Conservation (phyloP, 2,888 invertebrate species). For the Sylvicola cinctus region DNA sequence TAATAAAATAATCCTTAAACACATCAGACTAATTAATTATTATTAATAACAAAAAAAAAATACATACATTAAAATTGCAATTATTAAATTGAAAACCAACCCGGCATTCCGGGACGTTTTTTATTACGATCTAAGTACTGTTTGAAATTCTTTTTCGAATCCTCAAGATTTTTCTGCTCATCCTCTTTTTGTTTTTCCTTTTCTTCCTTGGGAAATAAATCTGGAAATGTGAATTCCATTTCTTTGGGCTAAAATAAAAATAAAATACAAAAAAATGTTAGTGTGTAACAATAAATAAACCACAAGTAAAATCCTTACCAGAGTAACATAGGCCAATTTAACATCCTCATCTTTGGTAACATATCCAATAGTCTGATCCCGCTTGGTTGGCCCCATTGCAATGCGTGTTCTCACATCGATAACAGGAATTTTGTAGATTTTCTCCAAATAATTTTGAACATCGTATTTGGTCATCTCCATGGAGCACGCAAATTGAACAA, state of each 20-base stretch:
- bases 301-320: constrained; percentile 34
- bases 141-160: constrained; percentile 37
- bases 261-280: constrained; percentile 2
- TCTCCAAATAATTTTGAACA: constrained; percentile 81
- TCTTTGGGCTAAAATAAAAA: constrained; percentile 40
- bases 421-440: constrained; percentile 78
- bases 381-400: constrained; percentile 42
- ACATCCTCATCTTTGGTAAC: constrained; percentile 64
- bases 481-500: constrained; percentile 75
- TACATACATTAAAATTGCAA: too few species aligned
- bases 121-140: constrained; percentile 40
- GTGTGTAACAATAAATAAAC: neutral
- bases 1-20: too few species aligned
- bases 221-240: constrained; percentile 54
- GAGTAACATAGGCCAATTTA: constrained; percentile 55
- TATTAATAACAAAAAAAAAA: too few species aligned
- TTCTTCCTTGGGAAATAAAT: constrained; percentile 36
- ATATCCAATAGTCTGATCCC: constrained; percentile 37
- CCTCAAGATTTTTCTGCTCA: constrained; percentile 35
- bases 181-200: constrained; percentile 32
- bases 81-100: constrained; percentile 53
- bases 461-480: constrained; percentile 86
- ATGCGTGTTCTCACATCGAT: constrained; percentile 58
- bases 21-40: too few species aligned
- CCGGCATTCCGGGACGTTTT: constrained; percentile 47